A percentile compares a stretch with the other conserved stretches of the same genome.
Conservation (phyloP, 2,888 invertebrate species). For the Amblyteles armatorius region DNA sequence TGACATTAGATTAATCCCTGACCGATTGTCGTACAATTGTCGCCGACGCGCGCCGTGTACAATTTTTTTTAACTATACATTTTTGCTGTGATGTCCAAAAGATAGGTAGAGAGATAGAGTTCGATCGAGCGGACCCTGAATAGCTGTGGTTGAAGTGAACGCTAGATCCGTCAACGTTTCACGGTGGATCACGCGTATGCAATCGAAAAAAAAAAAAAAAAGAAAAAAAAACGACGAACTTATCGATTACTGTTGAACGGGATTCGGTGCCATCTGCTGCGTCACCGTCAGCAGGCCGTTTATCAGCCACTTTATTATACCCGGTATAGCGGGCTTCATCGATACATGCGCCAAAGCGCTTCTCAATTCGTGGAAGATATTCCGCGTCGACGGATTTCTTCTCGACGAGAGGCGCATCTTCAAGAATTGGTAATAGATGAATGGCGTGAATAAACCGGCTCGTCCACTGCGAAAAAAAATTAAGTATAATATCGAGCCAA, state of each 20-base stretch:
- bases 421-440: slow-evolving; percentile 98
- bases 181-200: slow-evolving; percentile 8
- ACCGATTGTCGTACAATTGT: slow-evolving; percentile 23
- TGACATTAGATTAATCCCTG: slow-evolving; percentile 11
- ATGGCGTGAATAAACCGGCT: slow-evolving; percentile 95
- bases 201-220: neutral
- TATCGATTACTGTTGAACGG: slow-evolving; percentile 77
- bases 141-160: slow-evolving; percentile 62
- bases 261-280: slow-evolving; percentile 92
- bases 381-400: slow-evolving; percentile 98
- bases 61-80: slow-evolving; percentile 22
- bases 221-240: neutral
- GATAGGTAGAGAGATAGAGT: slow-evolving; percentile 47
- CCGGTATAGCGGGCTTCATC: slow-evolving; percentile 89
- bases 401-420: slow-evolving; percentile 96
- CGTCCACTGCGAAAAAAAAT: slow-evolving; percentile 89
- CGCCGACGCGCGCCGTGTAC: slow-evolving; percentile 19
- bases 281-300: slow-evolving; percentile 89
- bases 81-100: slow-evolving; percentile 8
- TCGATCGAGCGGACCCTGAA: slow-evolving; percentile 70
- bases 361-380: slow-evolving; percentile 95
- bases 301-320: slow-evolving; percentile 87
- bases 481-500: slow-evolving; percentile 36
- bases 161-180: slow-evolving; percentile 14
- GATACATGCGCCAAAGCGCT: slow-evolving; percentile 90